A percentile compares a stretch with the other conserved stretches of the same genome.
Conservation (phyloP, 2,797 vertebrate genomes). For the Tympanoctomys barrerae region DNA sequence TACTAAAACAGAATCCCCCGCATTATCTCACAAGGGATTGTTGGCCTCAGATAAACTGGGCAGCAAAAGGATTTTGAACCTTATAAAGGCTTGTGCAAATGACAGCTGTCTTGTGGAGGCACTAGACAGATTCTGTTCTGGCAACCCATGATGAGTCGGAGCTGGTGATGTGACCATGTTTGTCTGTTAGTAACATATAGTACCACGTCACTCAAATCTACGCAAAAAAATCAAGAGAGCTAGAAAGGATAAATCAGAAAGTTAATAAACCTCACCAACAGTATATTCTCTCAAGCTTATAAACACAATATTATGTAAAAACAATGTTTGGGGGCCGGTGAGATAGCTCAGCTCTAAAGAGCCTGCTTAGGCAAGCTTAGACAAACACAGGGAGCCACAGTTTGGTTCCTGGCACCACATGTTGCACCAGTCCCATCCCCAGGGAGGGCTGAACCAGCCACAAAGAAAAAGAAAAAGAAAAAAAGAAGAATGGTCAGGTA, state of each 20-base stretch:
- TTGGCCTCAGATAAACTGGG: slow-evolving; percentile 1
- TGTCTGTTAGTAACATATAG: neutral
- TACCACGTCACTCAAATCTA: neutral
- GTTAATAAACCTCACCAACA: neutral
- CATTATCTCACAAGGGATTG: neutral
- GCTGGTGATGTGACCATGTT: neutral
- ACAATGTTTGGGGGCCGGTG: neutral
- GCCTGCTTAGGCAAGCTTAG: no score
- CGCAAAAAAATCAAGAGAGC: neutral
- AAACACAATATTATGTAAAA: slow-evolving; percentile 17
- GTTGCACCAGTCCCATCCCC: no score
- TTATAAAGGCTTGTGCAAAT: neutral
- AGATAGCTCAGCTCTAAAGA: no score
- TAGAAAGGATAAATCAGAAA: slow-evolving; percentile 7
- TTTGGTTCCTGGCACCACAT: no score
- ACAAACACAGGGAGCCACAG: no score
- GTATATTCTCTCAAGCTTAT: neutral
- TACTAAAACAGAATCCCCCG: neutral
- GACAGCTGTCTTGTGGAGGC: neutral
- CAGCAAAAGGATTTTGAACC: slow-evolving; percentile 55
- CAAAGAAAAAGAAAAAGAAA: neutral
- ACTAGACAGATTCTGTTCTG: neutral
- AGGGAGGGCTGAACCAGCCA: no score
- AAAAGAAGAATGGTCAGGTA: neutral
- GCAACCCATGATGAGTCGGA: neutral